Base-by-base conservation (phyloP, 2,888 invertebrate species). In the Oligia latruncula region DNA sequence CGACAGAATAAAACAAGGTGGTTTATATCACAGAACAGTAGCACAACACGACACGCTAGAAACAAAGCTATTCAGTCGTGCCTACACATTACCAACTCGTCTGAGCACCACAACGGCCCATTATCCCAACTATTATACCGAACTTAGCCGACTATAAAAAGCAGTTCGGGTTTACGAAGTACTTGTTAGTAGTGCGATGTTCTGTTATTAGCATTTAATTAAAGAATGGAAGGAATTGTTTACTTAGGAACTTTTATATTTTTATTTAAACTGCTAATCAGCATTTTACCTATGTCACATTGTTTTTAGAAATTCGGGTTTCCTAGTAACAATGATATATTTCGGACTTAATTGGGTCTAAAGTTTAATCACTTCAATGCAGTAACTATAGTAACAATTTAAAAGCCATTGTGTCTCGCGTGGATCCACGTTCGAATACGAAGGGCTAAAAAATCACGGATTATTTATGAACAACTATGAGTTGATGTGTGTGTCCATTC, bases 61-160 rank as follows among this genome's bases (percentile, higher is more conserved):
- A 81, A 80, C 81, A 67, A 80, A 67, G 74, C 66, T 58, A 64
- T n/a, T 66, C 73, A 71, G 71, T 29, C 46, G 58, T 65, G 81
- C 74, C 80, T 60, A 46, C 82, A 81, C 80, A 74, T 80, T 80
- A 55, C 80, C 62, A 35, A 55, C 82, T 82, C 52, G 67, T 82
- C 82, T 55, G 65, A 66, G 17, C 35, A 62, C 80, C 82, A 74
- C 82, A 82, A 80, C 75, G 82, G 74, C 67, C 80, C 74, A 80
- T 82, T 80, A 82, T 68, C 60, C 82, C n/a, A 82, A 82, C 74
- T 80, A 82, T 82, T 74, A 82, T 82, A 82, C 74, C 82, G 55
- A 80, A 80, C 82, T 80, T 67, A 80, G 67, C 52, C 74, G 13
- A 62, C 80, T 62, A 62, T 80, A 80, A 80, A 80, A 80, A 81